phyloP scores from a whole-genome alignment of 2,888 invertebrate genomes.

The Cryptosula pallasiana region DNA sequence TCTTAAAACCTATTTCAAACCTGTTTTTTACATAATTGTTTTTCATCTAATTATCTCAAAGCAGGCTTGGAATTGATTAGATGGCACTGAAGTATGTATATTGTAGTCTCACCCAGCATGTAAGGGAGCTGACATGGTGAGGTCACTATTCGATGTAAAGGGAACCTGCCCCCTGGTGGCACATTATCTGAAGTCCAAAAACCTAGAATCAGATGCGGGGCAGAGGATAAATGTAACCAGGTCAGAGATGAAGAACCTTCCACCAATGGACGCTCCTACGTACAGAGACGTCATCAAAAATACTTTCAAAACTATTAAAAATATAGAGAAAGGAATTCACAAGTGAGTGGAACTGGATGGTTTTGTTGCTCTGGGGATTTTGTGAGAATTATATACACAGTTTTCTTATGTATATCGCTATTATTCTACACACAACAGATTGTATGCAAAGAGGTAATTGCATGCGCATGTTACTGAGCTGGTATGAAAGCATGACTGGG shows the following conservation, averaged over 20 bases:
- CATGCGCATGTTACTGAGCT: too few species aligned
- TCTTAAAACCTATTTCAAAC: too few species aligned
- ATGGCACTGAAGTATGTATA: neutral
- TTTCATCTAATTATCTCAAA: too few species aligned
- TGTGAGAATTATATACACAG: too few species aligned
- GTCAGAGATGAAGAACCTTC: conserved; percentile 44
- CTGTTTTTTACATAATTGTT: too few species aligned
- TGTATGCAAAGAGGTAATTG: too few species aligned
- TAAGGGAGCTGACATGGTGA: conserved; percentile 40
- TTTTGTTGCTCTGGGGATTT: too few species aligned
- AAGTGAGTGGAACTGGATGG: too few species aligned
- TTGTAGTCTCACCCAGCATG: conserved; percentile 47
- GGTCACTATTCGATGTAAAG: conserved; percentile 39
- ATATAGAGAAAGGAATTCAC: conserved; percentile 37
- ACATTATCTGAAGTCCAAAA: conserved; percentile 42
- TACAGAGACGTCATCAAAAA: conserved; percentile 44
- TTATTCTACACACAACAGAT: too few species aligned
- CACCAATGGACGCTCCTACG: conserved; percentile 43
- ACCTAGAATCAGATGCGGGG: conserved; percentile 38
- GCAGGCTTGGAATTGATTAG: neutral
- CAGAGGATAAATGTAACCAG: conserved; percentile 36
- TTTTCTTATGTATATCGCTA: too few species aligned
- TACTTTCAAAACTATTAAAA: conserved; percentile 38
- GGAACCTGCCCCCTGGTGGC: conserved; percentile 49
- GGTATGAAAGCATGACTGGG: too few species aligned